Evolutionary conservation across 2,888 invertebrate genomes (phyloP), one percentile per base, ranked within the genome.

Genomic region (Caenorhabditis sulstoni): DNA sequence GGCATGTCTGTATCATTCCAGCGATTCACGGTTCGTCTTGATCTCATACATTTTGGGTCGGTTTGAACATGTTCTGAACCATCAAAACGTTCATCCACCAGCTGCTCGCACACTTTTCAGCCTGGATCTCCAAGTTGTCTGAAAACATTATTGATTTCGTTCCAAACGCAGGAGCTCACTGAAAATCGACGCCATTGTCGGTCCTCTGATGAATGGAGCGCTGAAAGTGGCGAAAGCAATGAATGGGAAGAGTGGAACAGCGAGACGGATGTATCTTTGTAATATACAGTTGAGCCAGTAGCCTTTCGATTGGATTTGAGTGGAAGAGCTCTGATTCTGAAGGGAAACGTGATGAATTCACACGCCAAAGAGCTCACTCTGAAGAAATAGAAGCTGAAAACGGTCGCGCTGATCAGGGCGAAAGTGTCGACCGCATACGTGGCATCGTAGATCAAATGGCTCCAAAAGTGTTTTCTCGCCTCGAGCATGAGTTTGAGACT

Each of bases 341-440:
- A 64, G 39, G 3, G 18, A 11, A 16, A 29, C 7, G 11, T 9
- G 8, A 20, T 1, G 1, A 44, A 14, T 41, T 22, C 29, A 9
- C 11, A n/a, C 39, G n/a, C 35, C 23, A 1, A n/a, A 29, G 29
- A 29, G 14, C 11, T 11, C n/a, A 52, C 77, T 61, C 79, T 81
- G 71, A 87, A 87, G 47, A 86, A 79, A 18, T 81, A 50, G 50
- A 81, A 87, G 3, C 85, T 44, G 4, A 87, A 20, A 1, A 87
- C 57, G 12, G 85, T 53, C 16, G 84, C 87, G n/a, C 82, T 76
- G 16, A 85, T 35, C 29, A 67, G 47, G 64, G 87, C 83, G 65
- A 87, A 87, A 0, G 86, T 82, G 47, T 87, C 87, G 1, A 87
- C 86, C 7, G 84, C 70, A 45, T 83, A 78, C 3, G 64, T 57